Base-by-base conservation (phyloP, 1,140 invertebrate species). In the Lysiphlebus fabarum region DNA sequence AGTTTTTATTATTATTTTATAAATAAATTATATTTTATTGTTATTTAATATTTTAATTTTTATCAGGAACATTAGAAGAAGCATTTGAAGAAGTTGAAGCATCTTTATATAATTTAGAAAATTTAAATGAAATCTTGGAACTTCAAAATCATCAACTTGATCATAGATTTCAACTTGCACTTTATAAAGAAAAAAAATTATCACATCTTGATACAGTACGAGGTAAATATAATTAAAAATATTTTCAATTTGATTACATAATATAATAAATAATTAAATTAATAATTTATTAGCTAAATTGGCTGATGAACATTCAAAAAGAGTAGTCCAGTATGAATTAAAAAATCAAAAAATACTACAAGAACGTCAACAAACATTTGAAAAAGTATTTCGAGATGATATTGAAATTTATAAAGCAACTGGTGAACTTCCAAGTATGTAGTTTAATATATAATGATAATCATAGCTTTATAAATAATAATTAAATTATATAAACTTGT, bases 341-440 rank as follows among this genome's bases (percentile, higher is more conserved):
- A 80, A 77, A 26, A 82, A 84, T 58, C 81, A 83, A 58, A 72
- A 78, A 59, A 71, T 79, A 36, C 69, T 87, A 47, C 82, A 83
- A 66, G 87, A 88, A 68, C 76, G 86, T 60, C 85, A 87, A 67
- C 81, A 84, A 70, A 84, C 83, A 1, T 88, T 87, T 70, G 82
- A 84, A 59, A 82, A 87, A 70, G 85, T 82, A n/a, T 89, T 89
- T 71, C 82, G 85, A 71, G 81, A 83, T 67, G 86, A 89, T 70
- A 61, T 89, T 43, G 76, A 85, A 55, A 81, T 82, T 58, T 88
- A 84, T 63, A 87, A 86, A 72, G 78, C 75, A 58, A 81, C 85
- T 56, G 86, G 86, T 59, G 78, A 77, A n/a, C 77, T 86, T 56
- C 82, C 82, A 65, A 82, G 85, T 86, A 78, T 79, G 81, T 75